Evolutionary conservation across 2,797 vertebrate genomes (phyloP).

Genomic region (Staurois parvus): DNA sequence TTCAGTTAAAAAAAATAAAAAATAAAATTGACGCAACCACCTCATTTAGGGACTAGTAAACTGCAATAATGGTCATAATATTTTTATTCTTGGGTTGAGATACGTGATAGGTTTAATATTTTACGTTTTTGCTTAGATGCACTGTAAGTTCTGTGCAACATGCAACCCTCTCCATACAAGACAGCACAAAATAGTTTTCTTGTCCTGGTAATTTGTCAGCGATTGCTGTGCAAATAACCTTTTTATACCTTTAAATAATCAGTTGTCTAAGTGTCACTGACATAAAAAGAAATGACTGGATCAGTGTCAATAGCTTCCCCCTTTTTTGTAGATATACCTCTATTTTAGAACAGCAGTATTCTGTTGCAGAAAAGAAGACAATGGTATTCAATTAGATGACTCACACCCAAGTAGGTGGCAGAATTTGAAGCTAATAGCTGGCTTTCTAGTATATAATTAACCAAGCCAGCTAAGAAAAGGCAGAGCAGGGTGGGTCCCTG

Average conservation of each 20-base stretch:
- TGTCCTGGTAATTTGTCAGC: constrained; percentile 2
- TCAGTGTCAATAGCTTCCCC: constrained; percentile 10
- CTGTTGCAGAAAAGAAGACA: constrained; percentile 31
- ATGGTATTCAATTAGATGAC: constrained; percentile 58
- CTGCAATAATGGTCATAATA: too few species aligned
- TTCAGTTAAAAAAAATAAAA: too few species aligned
- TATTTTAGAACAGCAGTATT: constrained; percentile 21
- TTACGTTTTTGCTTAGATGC: too few species aligned
- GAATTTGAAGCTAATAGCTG: constrained; percentile 57
- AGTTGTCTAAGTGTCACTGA: neutral
- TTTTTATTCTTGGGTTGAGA: too few species aligned
- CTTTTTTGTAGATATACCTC: constrained; percentile 3
- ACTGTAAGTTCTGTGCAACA: too few species aligned
- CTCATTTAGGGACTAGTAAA: too few species aligned
- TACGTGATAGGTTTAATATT: too few species aligned
- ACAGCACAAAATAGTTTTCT: neutral
- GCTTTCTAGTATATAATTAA: constrained; percentile 58
- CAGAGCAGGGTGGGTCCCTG: constrained; percentile 56
- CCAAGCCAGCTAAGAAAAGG: constrained; percentile 57
- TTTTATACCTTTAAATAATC: constrained; percentile 42
- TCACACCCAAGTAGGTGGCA: constrained; percentile 57
- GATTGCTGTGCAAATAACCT: constrained; percentile 17
- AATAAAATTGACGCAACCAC: too few species aligned
- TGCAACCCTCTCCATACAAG: too few species aligned
- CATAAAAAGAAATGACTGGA: neutral